phyloP scores from a whole-genome alignment of 2,113 vertebrate species.

The Pachyramphus minor region DNA sequence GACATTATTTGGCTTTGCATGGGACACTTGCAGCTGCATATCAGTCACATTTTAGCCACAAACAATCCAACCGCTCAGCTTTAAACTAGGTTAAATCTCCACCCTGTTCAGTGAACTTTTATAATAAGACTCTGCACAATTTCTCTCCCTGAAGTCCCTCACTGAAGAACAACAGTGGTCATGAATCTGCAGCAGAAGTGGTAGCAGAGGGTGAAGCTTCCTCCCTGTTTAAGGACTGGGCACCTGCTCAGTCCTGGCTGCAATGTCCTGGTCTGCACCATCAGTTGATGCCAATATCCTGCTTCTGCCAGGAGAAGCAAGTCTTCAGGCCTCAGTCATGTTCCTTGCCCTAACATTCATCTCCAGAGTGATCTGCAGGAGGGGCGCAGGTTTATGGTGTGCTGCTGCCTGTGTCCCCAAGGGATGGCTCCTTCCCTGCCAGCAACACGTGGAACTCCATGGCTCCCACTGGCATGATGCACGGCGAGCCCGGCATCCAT shows the following conservation, averaged over 20 bases:
- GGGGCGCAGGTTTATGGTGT: background rate
- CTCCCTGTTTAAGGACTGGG: fast-evolving
- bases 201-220: background rate
- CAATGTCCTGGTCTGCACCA: fast-evolving
- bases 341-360: fast-evolving
- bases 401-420: fast-evolving
- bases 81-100: background rate
- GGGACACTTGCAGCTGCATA: background rate
- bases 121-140: background rate
- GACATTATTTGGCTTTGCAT: background rate
- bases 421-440: background rate
- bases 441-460: background rate
- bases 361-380: fast-evolving
- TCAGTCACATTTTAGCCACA: background rate
- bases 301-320: background rate
- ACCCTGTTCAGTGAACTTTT: background rate
- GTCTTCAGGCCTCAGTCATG: fast-evolving
- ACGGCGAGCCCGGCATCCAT: background rate
- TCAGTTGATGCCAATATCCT: fast-evolving
- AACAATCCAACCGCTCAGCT: background rate
- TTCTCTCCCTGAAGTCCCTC: background rate
- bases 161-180: fast-evolving
- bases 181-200: background rate
- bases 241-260: background rate
- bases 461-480: fast-evolving